Evolutionary conservation across 2,888 invertebrate genomes (phyloP).

Genomic region (Xylota segnis): DNA sequence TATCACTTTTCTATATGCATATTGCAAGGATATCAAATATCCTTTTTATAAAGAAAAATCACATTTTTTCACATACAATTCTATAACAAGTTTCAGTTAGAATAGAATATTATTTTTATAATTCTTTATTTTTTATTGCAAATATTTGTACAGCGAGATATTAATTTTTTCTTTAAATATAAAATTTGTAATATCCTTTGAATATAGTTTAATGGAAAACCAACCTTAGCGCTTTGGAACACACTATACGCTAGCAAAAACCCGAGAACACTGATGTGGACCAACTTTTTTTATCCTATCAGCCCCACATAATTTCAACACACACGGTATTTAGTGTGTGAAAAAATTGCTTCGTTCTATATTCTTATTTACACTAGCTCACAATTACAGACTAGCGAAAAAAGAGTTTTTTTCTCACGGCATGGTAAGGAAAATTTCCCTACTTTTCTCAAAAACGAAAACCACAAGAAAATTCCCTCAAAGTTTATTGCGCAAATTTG

Average conservation of each 20-base stretch:
- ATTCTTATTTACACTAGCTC: conserved; percentile 55
- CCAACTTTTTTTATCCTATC: conserved; percentile 83
- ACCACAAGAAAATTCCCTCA: conserved; percentile 45
- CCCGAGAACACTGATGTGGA: conserved; percentile 85
- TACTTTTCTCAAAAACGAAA: conserved; percentile 50
- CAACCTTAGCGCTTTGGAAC: conserved; percentile 85
- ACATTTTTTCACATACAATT: conserved; percentile 7
- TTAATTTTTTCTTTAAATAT: conserved; percentile 20
- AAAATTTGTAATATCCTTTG: conserved; percentile 52
- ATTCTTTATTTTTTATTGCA: neutral
- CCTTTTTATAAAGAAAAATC: conserved; percentile 33
- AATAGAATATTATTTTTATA: neutral
- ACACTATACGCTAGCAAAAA: conserved; percentile 85
- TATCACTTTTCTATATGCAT: conserved; percentile 52
- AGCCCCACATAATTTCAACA: conserved; percentile 80
- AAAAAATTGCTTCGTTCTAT: conserved; percentile 62
- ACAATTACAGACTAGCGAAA: conserved; percentile 45
- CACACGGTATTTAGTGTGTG: conserved; percentile 61
- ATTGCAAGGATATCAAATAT: conserved; percentile 50
- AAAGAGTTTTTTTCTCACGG: conserved; percentile 37
- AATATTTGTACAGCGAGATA: conserved; percentile 24
- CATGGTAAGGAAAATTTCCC: conserved; percentile 52
- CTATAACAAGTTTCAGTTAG: neutral
- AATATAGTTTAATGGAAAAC: conserved; percentile 78
- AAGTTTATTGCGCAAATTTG: conserved; percentile 67